Evolutionary conservation across 2,113 vertebrate species (phyloP), one percentile per base, ranked within the genome.

Genomic region (Paramisgurnus dabryanus): DNA sequence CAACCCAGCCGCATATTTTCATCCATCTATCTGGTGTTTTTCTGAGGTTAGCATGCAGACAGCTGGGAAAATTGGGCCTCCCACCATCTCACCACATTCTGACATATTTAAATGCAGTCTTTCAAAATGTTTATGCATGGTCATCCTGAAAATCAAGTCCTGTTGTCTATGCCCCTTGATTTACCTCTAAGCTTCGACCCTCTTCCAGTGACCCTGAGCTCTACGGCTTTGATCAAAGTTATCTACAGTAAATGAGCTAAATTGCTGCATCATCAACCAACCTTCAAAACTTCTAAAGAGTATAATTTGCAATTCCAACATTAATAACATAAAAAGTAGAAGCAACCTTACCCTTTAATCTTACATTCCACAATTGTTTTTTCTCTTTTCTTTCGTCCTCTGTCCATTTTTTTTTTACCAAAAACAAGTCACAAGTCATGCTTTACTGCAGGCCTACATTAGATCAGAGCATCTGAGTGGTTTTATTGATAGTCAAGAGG

Each of bases 231-330:
- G 88, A 93, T 92, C 86, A 89, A 82, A 85, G 79, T 84, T 90
- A 89, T 90, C 89, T 90, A 60, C 74, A 74, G 82, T 76, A 89
- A 91, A 89, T 85, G 83, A 89, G 86, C 84, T 87, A 88, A 91
- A 92, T 86, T 86, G 84, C 88, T 85, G 82, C 80, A 90, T 85
- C 88, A 87, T 89, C 89, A 87, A 80, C 86, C 82, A 69, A 85
- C 83, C 82, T 86, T 87, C 67, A 87, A 88, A 87, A 90, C 84
- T 85, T 91, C 89, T 89, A 75, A 84, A 81, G 85, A 70, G 82
- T 89, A 87, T 88, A 91, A 91, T 92, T 90, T 90, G 87, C 89
- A 68, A 88, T 91, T 88, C 84, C n/a, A 72, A 84, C 83, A 90
- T 92, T 93, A 92, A 91, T 92, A 90, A 88, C 82, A 83, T 83